Conservation (phyloP, 2,888 invertebrate genomes). For the Athripsodes cinereus region DNA sequence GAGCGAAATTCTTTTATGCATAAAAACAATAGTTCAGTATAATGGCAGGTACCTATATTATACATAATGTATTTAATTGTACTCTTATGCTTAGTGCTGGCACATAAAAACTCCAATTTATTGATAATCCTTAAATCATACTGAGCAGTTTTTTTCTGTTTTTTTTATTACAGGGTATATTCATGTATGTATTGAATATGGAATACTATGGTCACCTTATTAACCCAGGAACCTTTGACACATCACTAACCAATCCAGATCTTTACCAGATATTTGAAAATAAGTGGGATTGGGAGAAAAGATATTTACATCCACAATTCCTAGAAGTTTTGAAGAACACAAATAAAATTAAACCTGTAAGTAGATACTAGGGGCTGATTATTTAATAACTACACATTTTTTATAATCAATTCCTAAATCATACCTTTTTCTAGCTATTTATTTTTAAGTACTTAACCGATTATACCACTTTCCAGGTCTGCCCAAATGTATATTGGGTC, state of each 20-base stretch:
- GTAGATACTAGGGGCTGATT: background rate
- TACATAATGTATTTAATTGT: too few relatives aligned
- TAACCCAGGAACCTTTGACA: constrained; percentile 76
- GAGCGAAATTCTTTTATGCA: too few relatives aligned
- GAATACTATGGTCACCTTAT: constrained; percentile 84
- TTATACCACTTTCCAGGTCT: constrained; percentile 83
- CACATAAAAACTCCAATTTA: too few relatives aligned
- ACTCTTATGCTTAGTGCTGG: too few relatives aligned
- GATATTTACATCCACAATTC: constrained; percentile 87
- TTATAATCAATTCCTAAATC: too few relatives aligned
- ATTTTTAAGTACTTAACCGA: too few relatives aligned
- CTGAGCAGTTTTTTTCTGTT: too few relatives aligned
- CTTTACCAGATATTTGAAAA: constrained; percentile 90
- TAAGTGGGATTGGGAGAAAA: constrained; percentile 83
- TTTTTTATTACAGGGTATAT: constrained; percentile 60
- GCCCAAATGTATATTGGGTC: constrained; percentile 98
- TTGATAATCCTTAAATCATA: too few relatives aligned
- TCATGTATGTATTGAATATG: constrained; percentile 87
- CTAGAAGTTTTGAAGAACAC: constrained; percentile 59
- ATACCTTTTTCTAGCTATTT: too few relatives aligned
- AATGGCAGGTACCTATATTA: too few relatives aligned
- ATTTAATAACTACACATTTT: background rate
- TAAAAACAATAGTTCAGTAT: too few relatives aligned
- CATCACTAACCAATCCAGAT: constrained; percentile 70
- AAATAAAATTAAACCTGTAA: constrained; percentile 54